These are phyloP conservation scores for Poeciliopsis presidionis DNA, from an alignment of 2,797 vertebrate genomes.

Conservation along the genomic window DNA sequence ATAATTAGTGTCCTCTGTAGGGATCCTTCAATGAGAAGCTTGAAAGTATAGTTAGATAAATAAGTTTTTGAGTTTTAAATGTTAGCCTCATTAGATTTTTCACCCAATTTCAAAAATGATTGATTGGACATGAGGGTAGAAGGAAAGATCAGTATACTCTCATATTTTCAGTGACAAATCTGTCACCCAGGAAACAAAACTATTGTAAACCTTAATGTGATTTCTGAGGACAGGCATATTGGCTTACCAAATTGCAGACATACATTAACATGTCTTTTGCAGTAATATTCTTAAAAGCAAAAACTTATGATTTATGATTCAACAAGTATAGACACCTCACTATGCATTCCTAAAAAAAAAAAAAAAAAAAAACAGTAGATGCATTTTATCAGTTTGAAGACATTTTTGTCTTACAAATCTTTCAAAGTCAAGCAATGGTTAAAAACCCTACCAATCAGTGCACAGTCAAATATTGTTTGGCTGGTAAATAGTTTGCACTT, in stretches of 20 bases:
- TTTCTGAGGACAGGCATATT: neutral
- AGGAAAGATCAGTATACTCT: neutral
- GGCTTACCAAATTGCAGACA: neutral
- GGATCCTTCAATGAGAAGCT: neutral
- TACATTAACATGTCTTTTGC: neutral
- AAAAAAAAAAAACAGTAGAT: constrained; percentile 5
- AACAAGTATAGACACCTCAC: neutral
- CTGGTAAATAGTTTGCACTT: constrained; percentile 34
- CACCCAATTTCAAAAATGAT: neutral
- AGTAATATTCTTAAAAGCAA: neutral
- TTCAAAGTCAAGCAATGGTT: neutral
- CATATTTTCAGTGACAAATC: neutral
- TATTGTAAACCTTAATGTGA: neutral
- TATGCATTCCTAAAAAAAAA: constrained; percentile 3
- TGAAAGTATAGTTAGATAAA: neutral
- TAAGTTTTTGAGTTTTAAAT: neutral
- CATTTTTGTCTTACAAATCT: neutral
- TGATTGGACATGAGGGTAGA: neutral
- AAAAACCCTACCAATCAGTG: constrained; percentile 9
- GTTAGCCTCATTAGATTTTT: neutral
- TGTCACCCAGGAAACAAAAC: neutral
- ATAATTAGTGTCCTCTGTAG: neutral
- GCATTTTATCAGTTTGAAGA: neutral
- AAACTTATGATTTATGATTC: neutral
- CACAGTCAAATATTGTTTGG: constrained; percentile 10